Evolutionary conservation across 30 jellyfish, hydroid and myxozoan genomes (phyloP), one percentile per base, ranked within the genome.

Genomic region (Aurelia aurita): DNA sequence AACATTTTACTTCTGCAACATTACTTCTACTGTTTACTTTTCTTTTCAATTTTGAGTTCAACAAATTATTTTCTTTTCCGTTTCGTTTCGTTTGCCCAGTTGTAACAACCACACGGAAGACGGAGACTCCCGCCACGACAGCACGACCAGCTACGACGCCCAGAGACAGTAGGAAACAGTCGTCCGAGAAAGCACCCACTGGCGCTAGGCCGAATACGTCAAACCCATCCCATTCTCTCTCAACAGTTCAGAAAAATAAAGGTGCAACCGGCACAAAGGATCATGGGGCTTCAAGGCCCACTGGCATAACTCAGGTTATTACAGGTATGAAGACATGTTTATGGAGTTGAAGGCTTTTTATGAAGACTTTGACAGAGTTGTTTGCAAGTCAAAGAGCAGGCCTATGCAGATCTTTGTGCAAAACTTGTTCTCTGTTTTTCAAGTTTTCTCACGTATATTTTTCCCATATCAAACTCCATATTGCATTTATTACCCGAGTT

Each of bases 71-170:
- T 55, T 55, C 29, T 22, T n/a, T 55, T 55, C 29, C 67, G 67
- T 55, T 55, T 55, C 29, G 67, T 55, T 55, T 55, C 29, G 67
- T 55, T 55, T 55, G 67, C 12, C 67, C 67, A 55, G 67, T 55
- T 55, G 29, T 55, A 19, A 55, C 67, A 55, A 22, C 67, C 67
- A 55, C 67, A 22, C 25, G 29, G 13, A 55, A 55, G 67, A 55
- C 67, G 29, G 29, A 55, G 29, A 55, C 67, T n/a, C 67, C 14
- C 31, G 67, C 67, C 4, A 19, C 67, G 67, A 55, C 67, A 55
- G 12, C 67, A 55, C 67, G 67, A 55, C 29, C 29, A 22, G 25
- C 29, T 1, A 55, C 67, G 28, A 19, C 67, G 29, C 29, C 29
- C 67, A 55, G 29, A 19, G 26, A 55, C 29, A 55, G 19, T 55